Evolutionary conservation across 2,888 invertebrate species (phyloP), one percentile per base, ranked within the genome.

Genomic region (Coelinius sp.): DNA sequence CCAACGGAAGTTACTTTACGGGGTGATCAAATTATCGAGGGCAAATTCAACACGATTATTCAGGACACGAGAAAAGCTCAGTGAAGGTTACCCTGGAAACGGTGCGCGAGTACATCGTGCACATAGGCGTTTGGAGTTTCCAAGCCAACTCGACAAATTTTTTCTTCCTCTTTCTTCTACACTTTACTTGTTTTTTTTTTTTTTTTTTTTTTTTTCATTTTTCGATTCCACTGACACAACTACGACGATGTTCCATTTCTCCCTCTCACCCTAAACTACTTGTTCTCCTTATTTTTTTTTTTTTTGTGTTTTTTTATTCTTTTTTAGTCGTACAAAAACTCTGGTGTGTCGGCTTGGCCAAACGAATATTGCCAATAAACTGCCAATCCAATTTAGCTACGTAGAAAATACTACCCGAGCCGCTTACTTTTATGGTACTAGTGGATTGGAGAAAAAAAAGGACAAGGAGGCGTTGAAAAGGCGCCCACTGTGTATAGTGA

Each of bases 331-430:
- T 44, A 73, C 72, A 80, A 80, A 82, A 78, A 76, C 73, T 56
- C 82, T 83, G 84, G 82, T 82, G 80, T 81, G 76, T 81, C 79
- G n/a, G 84, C 83, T 41, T 85, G 82, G 82, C 80, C 83, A 83
- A 85, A 86, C 84, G 84, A 87, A 86, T 86, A 86, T 86, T 84
- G 84, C 82, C 85, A 85, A 86, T 87, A 86, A 86, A 86, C 79
- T 84, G 84, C 81, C 86, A 84, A 86, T 86, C 86, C 85, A 84
- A 85, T 87, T 85, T 86, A 84, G 82, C 81, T 83, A 84, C 81
- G 83, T 81, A 83, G 82, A 80, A 85, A 84, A 83, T 82, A 83
- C 80, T 80, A 68, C 44, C 24, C 38, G 27, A 63, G 78, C 76
- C 77, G 81, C 74, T 81, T 80, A 77, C 75, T 83, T 82, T 84